phyloP scores from a whole-genome alignment of 2,797 vertebrate species.

The Echeneis naucrates region DNA sequence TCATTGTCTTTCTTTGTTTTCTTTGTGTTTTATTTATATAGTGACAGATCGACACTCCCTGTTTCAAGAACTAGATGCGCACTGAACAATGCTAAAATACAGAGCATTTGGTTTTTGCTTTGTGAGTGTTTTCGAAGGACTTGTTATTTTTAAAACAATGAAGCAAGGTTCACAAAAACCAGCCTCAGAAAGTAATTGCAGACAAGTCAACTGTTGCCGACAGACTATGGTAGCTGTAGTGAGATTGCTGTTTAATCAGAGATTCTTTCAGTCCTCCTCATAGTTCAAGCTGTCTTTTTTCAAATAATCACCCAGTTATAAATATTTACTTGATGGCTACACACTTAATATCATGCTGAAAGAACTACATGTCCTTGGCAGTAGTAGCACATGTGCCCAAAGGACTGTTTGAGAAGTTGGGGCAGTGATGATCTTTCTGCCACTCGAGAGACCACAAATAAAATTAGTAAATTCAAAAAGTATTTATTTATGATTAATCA shows the following conservation, averaged over 20 bases:
- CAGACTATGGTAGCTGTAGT: no score
- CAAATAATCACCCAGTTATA: neutral
- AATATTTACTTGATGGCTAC: neutral
- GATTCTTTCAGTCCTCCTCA: neutral
- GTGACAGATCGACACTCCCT: neutral
- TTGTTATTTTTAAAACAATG: neutral
- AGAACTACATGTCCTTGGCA: neutral
- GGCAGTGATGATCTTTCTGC: no score
- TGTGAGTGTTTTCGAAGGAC: neutral
- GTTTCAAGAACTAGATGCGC: neutral
- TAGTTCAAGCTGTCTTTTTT: neutral
- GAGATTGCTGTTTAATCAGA: no score
- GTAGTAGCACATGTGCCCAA: no score
- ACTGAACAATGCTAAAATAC: neutral
- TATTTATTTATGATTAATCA: no score
- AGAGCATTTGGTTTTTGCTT: neutral
- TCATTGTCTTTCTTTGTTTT: constrained; percentile 7
- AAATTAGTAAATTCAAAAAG: no score
- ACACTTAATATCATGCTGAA: neutral
- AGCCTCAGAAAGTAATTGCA: neutral
- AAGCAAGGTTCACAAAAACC: neutral
- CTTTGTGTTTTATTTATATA: neutral
- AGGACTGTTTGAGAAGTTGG: no score
- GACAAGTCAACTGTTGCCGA: neutral
- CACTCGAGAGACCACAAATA: no score